Percentiles rank a stretch among this genome's conserved stretches.
Conservation (phyloP, 2,888 invertebrate species). For the Tortrix viridana region DNA sequence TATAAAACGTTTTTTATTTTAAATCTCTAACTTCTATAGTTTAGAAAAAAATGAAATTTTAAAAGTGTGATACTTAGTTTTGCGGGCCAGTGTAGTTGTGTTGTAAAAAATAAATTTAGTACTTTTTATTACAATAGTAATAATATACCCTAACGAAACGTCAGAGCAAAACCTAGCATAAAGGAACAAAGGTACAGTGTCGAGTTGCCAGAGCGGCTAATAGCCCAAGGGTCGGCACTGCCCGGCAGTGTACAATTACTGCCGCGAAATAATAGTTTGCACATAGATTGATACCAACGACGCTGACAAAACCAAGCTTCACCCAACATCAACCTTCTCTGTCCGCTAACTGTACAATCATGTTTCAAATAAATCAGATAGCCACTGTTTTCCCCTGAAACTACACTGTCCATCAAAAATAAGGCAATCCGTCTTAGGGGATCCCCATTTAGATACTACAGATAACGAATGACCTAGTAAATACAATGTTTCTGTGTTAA, state of each 20-base stretch:
- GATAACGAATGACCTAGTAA: conserved; percentile 50
- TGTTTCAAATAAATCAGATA: conserved; percentile 8
- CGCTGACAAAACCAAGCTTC: not conserved
- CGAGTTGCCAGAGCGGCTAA: not conserved
- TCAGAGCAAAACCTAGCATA: not conserved
- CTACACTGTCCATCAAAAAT: conserved; percentile 19
- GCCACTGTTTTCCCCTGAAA: conserved; percentile 6
- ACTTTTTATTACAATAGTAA: not conserved
- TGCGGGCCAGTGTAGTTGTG: no score
- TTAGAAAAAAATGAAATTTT: no score
- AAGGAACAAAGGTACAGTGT: conserved; percentile 7
- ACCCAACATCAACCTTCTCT: not conserved
- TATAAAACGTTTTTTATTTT: no score
- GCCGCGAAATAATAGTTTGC: not conserved
- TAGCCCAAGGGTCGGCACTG: not conserved
- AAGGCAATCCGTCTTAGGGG: conserved; percentile 18
- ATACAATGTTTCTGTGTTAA: conserved; percentile 52
- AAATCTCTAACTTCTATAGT: no score
- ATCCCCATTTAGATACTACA: conserved; percentile 28
- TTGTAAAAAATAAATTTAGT: not conserved
- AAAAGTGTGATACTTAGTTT: no score
- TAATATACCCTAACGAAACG: conserved; percentile 3
- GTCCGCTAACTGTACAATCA: conserved; percentile 6
- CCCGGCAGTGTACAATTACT: not conserved
- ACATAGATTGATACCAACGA: not conserved